These are phyloP conservation scores for Muntiacus reevesi DNA, from an alignment of 2,113 vertebrate genomes.

Conservation along the genomic window DNA sequence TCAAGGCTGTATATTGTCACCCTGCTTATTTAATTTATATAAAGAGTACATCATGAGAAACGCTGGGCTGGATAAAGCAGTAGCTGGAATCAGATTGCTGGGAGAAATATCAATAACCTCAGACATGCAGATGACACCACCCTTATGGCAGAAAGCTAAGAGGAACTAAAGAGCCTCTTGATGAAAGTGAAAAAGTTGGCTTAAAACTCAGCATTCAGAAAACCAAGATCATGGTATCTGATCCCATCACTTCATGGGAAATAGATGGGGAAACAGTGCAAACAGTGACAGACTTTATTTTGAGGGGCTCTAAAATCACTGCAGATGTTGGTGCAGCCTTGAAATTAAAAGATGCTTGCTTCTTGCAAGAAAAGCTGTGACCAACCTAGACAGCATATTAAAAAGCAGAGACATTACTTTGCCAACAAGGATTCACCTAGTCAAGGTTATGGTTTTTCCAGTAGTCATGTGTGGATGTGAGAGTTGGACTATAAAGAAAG, in stretches of 20 bases:
- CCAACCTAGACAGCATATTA: background rate
- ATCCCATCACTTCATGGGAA: background rate
- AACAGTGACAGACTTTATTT: background rate
- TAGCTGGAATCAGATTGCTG: background rate
- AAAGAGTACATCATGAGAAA: background rate
- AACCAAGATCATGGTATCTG: background rate
- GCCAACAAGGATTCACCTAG: background rate
- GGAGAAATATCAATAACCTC: background rate
- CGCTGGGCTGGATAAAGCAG: background rate
- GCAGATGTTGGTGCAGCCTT: background rate
- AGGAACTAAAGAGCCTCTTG: background rate
- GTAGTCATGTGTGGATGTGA: background rate
- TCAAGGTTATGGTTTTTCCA: background rate
- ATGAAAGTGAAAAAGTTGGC: background rate
- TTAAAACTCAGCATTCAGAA: background rate
- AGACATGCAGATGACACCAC: background rate
- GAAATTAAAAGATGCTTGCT: background rate
- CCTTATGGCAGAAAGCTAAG: background rate
- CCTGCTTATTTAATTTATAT: background rate
- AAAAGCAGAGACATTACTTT: background rate
- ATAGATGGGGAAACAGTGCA: background rate
- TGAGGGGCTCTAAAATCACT: background rate
- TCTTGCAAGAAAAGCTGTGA: background rate
- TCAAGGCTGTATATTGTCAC: background rate
- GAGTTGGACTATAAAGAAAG: background rate